Conservation (phyloP, 2,113 vertebrate species). For the Pseudorasbora parva region DNA sequence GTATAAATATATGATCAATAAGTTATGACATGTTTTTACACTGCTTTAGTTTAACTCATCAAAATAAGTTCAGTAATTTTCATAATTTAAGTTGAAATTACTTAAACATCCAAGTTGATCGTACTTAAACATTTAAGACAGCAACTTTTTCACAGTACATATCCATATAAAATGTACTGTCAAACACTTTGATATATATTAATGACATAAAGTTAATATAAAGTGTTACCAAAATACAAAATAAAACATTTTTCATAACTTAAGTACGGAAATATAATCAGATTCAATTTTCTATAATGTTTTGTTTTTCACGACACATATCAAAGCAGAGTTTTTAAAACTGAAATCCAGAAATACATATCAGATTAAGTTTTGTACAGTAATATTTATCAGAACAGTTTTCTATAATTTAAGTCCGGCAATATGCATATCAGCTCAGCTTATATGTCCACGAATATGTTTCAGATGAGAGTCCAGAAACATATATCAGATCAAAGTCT, state of each 20-base stretch:
- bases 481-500: not conserved
- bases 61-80: no score
- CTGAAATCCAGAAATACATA: not conserved
- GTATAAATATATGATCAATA: no score
- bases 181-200: not conserved
- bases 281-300: not conserved
- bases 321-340: not conserved
- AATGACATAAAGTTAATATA: not conserved
- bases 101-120: no score
- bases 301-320: not conserved
- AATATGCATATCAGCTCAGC: not conserved
- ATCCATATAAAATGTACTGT: no score
- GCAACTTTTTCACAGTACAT: no score
- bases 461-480: not conserved
- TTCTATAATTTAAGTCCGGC: slow-evolving; percentile 3
- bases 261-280: slow-evolving; percentile 3
- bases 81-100: no score
- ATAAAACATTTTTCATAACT: slow-evolving; percentile 51
- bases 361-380: not conserved
- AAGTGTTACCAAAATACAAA: slow-evolving; percentile 17
- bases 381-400: not conserved
- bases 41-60: no score
- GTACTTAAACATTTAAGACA: no score
- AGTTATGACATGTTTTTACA: no score
- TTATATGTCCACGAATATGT: not conserved